Base-by-base conservation (phyloP, 2,797 vertebrate species). In the Periparus ater region DNA sequence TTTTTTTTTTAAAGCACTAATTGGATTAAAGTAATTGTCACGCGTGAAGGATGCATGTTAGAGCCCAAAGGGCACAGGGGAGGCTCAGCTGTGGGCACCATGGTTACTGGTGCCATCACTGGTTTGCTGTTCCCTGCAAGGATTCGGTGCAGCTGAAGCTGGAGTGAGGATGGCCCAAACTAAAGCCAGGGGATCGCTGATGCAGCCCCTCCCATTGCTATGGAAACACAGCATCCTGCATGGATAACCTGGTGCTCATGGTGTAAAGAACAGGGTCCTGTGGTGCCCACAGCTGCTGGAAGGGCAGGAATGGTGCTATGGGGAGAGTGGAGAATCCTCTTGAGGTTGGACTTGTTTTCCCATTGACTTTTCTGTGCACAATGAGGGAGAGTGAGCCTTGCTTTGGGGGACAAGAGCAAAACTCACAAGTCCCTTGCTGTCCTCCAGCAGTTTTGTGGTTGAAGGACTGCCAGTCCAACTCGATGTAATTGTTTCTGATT, bases 31-130 rank as follows among this genome's bases (percentile, higher is more conserved):
- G 78, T 88, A 44, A 44, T 45, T 82, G 75, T 94, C 76, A 93
- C 84, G 81, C 30, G 17, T 96, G 78, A 92, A 95, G 96, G 83
- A 73, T 85, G 70, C 70, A 26, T 89, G 88, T 94, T 60, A 30
- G 96, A 95, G 96, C 89, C 62, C 96, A 91, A 77, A 98, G 97
- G 97, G 96, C 97, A 90, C 91, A 53, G 27, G 96, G 97, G 97
- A 97, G 94, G 92, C 96, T 96, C 92, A 88, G 96, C 91, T 88
- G 81, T 38, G 95, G 95, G 98, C 95, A 86, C 98, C 94, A 97
- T 97, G 97, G 98, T 97, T 96, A 98, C 97, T 86, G 13, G 70
- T 98, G 97, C 98, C 97, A 97, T 98, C 97, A 97, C 90, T 94
- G 96, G 87, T 79, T 30, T 96, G 97, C 97, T 93, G 77, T 95